Evolutionary conservation across 2,888 invertebrate species (phyloP), one percentile per base, ranked within the genome.

Genomic region (Nineta flava): DNA sequence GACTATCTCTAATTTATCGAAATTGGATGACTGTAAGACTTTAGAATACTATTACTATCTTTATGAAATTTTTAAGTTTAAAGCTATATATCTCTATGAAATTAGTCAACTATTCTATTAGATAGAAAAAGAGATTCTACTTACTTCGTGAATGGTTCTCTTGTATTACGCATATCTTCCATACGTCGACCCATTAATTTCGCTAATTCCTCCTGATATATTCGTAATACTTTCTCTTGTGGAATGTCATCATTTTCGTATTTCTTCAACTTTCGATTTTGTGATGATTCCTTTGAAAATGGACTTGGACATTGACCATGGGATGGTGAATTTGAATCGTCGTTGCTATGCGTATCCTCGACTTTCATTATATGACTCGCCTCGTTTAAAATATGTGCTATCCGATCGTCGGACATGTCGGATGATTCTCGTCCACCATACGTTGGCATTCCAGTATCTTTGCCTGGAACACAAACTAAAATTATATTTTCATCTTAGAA

Each of bases 241-340:
- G 95, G 87, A 69, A 95, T 87, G 71, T 94, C 94, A 67, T 87
- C 91, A 68, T 90, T 88, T 67, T 88, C 87, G 69, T 88, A 90
- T 60, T 90, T 87, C 63, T 87, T 83, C 62, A 87, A 71, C 64
- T 84, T 77, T 65, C 84, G 74, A 60, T 79, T 84, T 63, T 83
- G 80, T 61, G 79, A 76, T 35, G 76, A 75, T 50, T 81, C 81
- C 70, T 79, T 79, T 52, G 83, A 83, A 64, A 86, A 85, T 2
- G 90, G 90, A 48, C 88, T 88, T 15, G 78, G 79, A 64, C 87
- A 88, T 57, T 83, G 81, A 45, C 81, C 79, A 53, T 83, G 77
- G 2, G 72, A 77, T 15, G 82, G 82, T 31, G 88, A 88, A 60
- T 86, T 84, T 55, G 87, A 87, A 62, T 85, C 84, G 46, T 84